Evolutionary conservation across 2,888 invertebrate species (phyloP), one percentile per base, ranked within the genome.

Genomic region (Pseudococcus longispinus): DNA sequence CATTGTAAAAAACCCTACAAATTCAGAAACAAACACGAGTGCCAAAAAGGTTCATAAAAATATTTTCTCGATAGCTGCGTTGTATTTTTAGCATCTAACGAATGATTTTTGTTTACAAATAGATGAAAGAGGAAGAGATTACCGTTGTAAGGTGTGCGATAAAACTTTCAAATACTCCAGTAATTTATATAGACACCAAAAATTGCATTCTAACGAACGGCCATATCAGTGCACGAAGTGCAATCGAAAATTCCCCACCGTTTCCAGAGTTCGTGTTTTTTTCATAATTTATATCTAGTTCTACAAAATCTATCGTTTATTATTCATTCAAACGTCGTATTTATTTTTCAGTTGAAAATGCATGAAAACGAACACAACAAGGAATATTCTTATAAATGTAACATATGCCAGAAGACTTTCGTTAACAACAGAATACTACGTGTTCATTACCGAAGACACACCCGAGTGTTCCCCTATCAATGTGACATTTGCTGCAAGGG

Each of bases 151-250:
- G 8, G 32, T 74, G 15, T 74, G 74, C 74, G 74, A 74, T 32
- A 74, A 74, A 74, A 32, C 74, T 8, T 74, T 74, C n/a, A 29
- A 29, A 32, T 74, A 32, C 20, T 74, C 74, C 18, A 74, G 74
- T 74, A 74, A 74, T 32, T 74, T 74, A 74, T 74, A 74, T n/a
- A 74, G 74, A 74, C 74, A 74, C 32, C 74, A 74, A 37, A 74
- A 74, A 32, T 8, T 74, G 0, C 74, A 74, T 74, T 74, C 32
- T 32, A 74, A 2, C n/a, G 74, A 74, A 32, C 15, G 74, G n/a
- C 74, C 74, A 15, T 74, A 74, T n/a, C 74, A 74, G 13, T 74
- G 74, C 18, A 74, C 74, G 1, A 74, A 32, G n/a, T 74, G 74
- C n/a, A 74, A 74, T 74, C 74, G 74, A 18, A 74, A 74, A 74